Base-by-base conservation (phyloP, 2,888 invertebrate species). In the Trissoscelio sp. region DNA sequence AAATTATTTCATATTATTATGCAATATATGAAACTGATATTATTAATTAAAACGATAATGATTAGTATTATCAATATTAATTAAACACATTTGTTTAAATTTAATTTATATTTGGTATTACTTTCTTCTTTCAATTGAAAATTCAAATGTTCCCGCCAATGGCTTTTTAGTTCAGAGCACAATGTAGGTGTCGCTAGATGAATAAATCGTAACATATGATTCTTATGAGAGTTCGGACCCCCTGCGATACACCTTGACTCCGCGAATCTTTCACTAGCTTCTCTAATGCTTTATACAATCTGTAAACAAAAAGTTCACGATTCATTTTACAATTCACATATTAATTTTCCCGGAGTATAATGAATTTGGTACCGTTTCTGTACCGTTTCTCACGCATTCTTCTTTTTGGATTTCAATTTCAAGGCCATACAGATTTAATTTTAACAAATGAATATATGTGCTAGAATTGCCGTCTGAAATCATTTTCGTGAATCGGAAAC, bases 401-500 rank as follows among this genome's bases (percentile, higher is more conserved):
- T 60, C 44, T 42, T 60, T 60, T 60, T 14, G 24, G 5, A 60
- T 12, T 14, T 3, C 11, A 3, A 42, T 20, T n/a, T 62, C 44
- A 6, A 34, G 4, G 11, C 46, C 46, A 42, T 62, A 62, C 9
- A 46, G 7, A 31, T 62, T 34, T 6, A 62, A 12, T 46, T 28
- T 62, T 11, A 14, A 31, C 11, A 62, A 20, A 14, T 62, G 46
- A 12, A 11, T 60, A n/a, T 31, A 62, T n/a, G 46, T 62, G 1
- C 18, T 31, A 18, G 28, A 28, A 31, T 44, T 42, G n/a, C 18
- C 46, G 14, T 46, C 46, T 3, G 46, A 31, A 18, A 62, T 20
- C 20, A 60, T 60, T 7, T 14, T 39, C 2, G 55, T 53, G 20
- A 31, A 67, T 28, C 51, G 24, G 5, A 67, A 55, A n/a, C 55